phyloP scores from a whole-genome alignment of 2,888 invertebrate species.

The Neria commutata region DNA sequence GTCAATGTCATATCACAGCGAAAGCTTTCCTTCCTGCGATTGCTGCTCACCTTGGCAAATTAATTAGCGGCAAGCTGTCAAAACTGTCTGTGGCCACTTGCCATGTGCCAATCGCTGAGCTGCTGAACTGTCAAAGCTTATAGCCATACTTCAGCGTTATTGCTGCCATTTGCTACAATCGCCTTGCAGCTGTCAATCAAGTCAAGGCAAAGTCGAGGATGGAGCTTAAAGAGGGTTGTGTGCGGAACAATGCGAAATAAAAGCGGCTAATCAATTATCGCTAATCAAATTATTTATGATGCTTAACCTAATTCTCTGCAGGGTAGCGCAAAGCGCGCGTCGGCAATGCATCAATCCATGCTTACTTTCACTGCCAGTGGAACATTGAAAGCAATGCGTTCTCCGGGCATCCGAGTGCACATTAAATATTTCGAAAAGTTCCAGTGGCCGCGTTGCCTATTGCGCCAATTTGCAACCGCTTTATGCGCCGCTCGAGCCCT shows the following conservation, averaged over 20 bases:
- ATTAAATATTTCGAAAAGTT: neutral
- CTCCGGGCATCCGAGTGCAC: neutral
- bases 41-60: too few relatives aligned
- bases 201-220: neutral
- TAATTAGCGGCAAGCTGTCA: neutral
- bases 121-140: too few relatives aligned
- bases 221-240: too few relatives aligned
- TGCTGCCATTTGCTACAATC: neutral
- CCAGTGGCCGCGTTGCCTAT: neutral
- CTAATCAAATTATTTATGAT: slow-evolving; percentile 59
- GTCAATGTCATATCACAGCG: too few relatives aligned
- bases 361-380: neutral
- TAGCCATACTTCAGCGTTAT: neutral
- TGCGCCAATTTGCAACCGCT: too few relatives aligned
- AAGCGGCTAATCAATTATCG: slow-evolving; percentile 54
- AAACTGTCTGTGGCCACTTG: neutral
- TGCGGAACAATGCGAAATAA: too few relatives aligned
- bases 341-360: neutral
- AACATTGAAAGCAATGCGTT: neutral
- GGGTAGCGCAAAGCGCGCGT: neutral
- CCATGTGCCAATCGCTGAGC: neutral
- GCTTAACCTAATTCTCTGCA: slow-evolving; percentile 49
- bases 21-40: neutral
- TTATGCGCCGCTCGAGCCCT: too few relatives aligned
- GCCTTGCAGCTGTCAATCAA: neutral